Base-by-base conservation (phyloP, 1,140 invertebrate genomes). In the Scaptomyza montana region DNA sequence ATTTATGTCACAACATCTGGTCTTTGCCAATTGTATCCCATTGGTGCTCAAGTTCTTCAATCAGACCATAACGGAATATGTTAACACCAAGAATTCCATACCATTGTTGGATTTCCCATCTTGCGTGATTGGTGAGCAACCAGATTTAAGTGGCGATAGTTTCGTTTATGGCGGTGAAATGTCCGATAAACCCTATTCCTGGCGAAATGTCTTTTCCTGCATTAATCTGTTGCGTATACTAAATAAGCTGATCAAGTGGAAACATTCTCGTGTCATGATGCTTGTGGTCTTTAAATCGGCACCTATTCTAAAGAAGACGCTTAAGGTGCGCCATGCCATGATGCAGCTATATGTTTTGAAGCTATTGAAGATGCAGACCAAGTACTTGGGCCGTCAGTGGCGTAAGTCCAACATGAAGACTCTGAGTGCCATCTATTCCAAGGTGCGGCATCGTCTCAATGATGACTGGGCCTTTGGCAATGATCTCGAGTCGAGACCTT, bases 401-500 rank as follows among this genome's bases (percentile, higher is more conserved):
- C 94, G 99, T 5, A 99, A 99, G 93, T 97, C 97, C 1, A 99
- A 99, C 92, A 99, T 99, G 98, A 99, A 99, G 92, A 99, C 98
- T 0, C 98, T 99, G 93, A 99, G 98, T 92, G 98, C 98, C 39
- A 99, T 99, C 91, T 99, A 99, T 93, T 96, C 98, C 56, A 99
- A 99, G 94, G 98, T 97, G 59, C 93, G 97, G 47, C 97, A 98
- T 94, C 95, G 97, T 54, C 93, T 99, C 1, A 99, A 99, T 90
- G 99, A 99, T 93, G 99, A 99, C 92, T 99, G 99, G 99, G 99
- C 99, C 10, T 99, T 97, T 94, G 99, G 98, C 39, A 99, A 99
- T 94, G 97, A 99, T 94, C 94, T 99, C 77, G 98, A 99, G 94
- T 98, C 98, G 5, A 94, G 98, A 76, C 98, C 98, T 3, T 99